A percentile compares a stretch with the other conserved stretches of the same genome.
Conservation (phyloP, 2,113 vertebrate species). For the Piaya cayana region DNA sequence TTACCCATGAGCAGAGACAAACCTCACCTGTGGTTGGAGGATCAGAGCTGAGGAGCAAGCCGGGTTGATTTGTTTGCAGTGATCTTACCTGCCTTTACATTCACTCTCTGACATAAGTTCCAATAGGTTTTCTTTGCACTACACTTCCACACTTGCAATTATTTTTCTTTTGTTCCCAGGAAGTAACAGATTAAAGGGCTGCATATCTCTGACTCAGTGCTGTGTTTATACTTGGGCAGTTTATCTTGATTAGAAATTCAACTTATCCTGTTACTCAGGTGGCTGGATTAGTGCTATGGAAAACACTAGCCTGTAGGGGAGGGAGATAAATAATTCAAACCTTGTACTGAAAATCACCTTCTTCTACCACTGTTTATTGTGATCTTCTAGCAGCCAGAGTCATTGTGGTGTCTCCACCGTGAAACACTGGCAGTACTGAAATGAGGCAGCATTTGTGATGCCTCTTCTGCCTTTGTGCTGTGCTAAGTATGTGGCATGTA, state of each 20-base stretch:
- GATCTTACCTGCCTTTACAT: not conserved
- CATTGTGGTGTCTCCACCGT: not conserved
- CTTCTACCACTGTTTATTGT: not conserved
- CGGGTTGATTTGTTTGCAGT: not conserved
- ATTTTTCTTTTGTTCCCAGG: not conserved
- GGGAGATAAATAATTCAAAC: constrained; percentile 14
- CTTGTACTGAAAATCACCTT: not conserved
- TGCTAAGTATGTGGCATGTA: not conserved
- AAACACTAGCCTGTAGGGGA: not conserved
- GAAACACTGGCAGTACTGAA: not conserved
- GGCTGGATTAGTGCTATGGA: not conserved
- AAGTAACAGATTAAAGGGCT: not conserved
- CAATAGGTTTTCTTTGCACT: not conserved
- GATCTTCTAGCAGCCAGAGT: not conserved
- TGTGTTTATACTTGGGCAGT: not conserved
- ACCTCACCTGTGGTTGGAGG: not conserved
- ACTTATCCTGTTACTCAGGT: not conserved
- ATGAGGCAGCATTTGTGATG: not conserved
- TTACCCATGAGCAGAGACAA: not conserved
- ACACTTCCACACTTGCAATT: not conserved
- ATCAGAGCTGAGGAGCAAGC: not conserved
- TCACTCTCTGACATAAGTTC: not conserved
- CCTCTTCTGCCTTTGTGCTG: not conserved
- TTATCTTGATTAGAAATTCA: constrained; percentile 15
- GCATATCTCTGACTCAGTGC: not conserved